Base-by-base conservation (phyloP, 2,113 vertebrate genomes). In the Orientallactaga bullata region DNA sequence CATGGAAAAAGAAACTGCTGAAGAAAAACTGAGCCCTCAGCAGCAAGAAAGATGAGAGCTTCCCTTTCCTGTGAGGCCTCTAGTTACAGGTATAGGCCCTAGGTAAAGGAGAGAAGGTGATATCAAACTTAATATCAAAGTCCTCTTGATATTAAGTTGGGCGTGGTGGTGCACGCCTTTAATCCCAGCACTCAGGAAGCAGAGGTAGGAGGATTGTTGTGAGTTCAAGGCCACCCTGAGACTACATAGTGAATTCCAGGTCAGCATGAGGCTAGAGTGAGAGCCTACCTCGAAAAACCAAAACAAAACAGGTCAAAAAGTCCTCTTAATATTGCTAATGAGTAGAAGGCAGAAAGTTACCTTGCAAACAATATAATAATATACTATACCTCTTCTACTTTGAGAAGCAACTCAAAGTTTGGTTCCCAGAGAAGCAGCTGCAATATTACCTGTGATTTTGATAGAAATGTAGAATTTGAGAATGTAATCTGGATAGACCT, bases 401-500 rank as follows among this genome's bases (percentile, higher is more conserved):
- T 51, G 32, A 30, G 24, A 12, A 66, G 17, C n/a, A 88, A 24
- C 76, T 78, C 37, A 72, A 20, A 61, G 4, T 86, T 30, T 60
- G n/a, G 58, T 77, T 42, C 32, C 37, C 26, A 17, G 39, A 65
- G 28, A 30, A 47, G 28, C 6, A 55, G 10, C 15, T 13, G 20
- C 2, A 74, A 28, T 13, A 76, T 47, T 32, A 51, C 7, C 60
- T 72, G 18, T 42, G 60, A 47, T 58, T 73, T 81, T 78, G 18
- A 37, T 85, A 32, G 32, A 92, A 35, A 88, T 58, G 9, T 3
- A 78, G 35, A 76, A 72, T 58, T n/a, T 51, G 35, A 84, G 84
- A 91, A 93, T 68, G 65, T 24, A 83, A 20, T 85, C 86, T 35
- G 74, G 74, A 28, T 84, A 84, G 55, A 91, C 51, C 39, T 17